A percentile compares a stretch with the other conserved stretches of the same genome.
Conservation (phyloP, 92 coral and sea anemone species). For the Epizoanthus illoricatus region DNA sequence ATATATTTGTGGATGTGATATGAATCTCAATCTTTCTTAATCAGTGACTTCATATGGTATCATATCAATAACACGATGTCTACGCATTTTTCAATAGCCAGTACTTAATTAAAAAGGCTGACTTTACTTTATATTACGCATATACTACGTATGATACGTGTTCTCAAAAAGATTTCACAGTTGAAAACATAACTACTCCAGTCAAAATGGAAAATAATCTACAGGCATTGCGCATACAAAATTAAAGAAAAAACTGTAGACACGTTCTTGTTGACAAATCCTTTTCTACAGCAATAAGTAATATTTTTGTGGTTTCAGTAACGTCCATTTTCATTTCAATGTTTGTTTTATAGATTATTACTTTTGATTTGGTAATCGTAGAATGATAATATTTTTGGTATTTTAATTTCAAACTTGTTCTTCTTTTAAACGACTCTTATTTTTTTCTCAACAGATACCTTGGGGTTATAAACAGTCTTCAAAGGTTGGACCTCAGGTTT, state of each 20-base stretch:
- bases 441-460: conserved; percentile 18
- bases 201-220: conserved; percentile 27
- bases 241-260: neutral
- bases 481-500: neutral
- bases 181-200: neutral
- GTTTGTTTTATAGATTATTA: conserved; percentile 3
- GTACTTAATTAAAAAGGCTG: neutral
- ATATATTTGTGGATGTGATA: neutral
- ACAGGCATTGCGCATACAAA: neutral
- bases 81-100: neutral
- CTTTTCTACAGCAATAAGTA: neutral
- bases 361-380: neutral
- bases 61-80: neutral
- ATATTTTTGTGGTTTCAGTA: conserved; percentile 16
- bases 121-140: neutral
- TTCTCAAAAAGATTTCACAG: neutral
- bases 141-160: too few relatives aligned
- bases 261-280: neutral
- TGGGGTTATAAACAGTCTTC: neutral
- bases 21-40: neutral
- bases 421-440: neutral
- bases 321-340: neutral
- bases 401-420: conserved; percentile 2
- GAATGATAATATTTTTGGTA: neutral
- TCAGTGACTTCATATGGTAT: neutral